Evolutionary conservation across 2,797 vertebrate genomes (phyloP).

Genomic region (Arnoldichthys spilopterus): DNA sequence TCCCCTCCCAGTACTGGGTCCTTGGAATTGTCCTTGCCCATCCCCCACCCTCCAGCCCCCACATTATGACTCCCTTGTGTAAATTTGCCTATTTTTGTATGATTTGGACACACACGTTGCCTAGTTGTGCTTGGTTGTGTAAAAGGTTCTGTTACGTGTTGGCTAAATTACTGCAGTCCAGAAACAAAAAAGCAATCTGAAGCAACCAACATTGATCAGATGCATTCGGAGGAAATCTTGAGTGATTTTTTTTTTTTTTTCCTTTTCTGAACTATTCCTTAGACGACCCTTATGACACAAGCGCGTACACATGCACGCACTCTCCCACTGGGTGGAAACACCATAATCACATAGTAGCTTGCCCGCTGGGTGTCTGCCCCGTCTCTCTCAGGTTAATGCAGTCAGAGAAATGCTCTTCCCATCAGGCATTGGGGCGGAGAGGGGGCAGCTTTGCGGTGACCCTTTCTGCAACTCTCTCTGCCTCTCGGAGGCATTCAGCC

Average conservation of each 20-base stretch:
- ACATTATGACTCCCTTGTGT: too few species aligned
- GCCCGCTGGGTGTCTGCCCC: constrained; percentile 43
- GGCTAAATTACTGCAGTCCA: background rate
- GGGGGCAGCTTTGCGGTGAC: constrained; percentile 32
- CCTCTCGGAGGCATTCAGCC: constrained; percentile 40
- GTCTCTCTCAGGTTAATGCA: constrained; percentile 57
- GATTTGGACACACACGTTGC: too few species aligned
- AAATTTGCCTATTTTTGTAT: background rate
- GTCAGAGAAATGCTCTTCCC: constrained; percentile 48
- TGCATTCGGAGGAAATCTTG: background rate
- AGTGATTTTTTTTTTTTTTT: too few species aligned
- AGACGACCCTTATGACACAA: background rate
- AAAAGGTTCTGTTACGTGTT: background rate
- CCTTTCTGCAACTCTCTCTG: constrained; percentile 32
- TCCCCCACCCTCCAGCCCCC: too few species aligned
- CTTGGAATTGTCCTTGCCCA: too few species aligned
- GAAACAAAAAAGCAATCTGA: background rate
- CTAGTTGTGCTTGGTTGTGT: background rate
- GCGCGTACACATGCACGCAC: constrained; percentile 16
- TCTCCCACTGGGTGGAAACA: constrained; percentile 20
- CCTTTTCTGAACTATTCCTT: constrained; percentile 1
- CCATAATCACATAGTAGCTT: constrained; percentile 47
- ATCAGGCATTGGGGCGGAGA: constrained; percentile 38
- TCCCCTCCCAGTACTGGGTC: too few species aligned
- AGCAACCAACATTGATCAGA: background rate